Conservation (phyloP, 2,113 vertebrate genomes). For the Bubalus kerabau region DNA sequence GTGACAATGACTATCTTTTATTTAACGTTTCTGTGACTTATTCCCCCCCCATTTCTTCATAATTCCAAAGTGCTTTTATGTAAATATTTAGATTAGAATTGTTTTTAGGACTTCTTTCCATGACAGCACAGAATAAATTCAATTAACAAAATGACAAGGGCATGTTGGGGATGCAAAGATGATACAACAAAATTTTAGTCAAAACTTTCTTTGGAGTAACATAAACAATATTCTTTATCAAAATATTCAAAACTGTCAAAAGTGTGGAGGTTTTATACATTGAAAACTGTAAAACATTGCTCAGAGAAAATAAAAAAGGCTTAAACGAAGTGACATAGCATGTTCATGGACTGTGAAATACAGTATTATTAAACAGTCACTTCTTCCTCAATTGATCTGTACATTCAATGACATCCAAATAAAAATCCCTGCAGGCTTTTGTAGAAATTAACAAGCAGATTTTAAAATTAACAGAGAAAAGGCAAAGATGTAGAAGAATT, state of each 20-base stretch:
- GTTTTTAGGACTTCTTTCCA: not conserved
- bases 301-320: not conserved
- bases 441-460: not conserved
- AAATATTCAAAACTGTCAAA: slow-evolving; percentile 21
- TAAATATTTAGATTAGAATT: not conserved
- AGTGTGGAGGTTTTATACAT: not conserved
- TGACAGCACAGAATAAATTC: not conserved
- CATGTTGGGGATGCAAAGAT: not conserved
- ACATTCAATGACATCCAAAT: not conserved
- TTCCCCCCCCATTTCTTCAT: not conserved
- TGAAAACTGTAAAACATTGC: not conserved
- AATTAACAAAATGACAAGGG: not conserved
- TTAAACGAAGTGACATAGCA: not conserved
- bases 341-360: not conserved
- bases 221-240: not conserved
- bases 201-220: not conserved
- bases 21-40: not conserved
- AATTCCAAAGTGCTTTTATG: not conserved
- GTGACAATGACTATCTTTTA: not conserved
- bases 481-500: not conserved
- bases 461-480: slow-evolving; percentile 1
- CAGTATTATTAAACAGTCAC: not conserved
- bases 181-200: not conserved
- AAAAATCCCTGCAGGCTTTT: not conserved
- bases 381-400: not conserved